These are phyloP conservation scores for Drosophila bocqueti DNA, from an alignment of 1,140 invertebrate genomes.

Conservation along the genomic window DNA sequence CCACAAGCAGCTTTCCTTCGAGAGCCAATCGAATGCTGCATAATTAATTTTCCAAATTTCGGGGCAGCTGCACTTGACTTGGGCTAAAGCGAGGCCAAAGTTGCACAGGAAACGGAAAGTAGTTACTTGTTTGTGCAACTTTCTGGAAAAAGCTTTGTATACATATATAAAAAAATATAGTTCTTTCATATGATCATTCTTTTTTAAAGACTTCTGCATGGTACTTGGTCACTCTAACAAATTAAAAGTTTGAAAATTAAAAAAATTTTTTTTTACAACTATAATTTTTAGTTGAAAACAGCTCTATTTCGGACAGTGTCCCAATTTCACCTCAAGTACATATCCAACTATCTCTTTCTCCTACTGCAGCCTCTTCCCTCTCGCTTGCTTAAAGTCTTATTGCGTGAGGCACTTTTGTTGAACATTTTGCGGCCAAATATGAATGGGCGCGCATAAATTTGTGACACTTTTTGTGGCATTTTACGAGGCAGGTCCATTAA, in stretches of 20 bases:
- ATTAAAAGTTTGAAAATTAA: background rate
- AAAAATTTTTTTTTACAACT: too few species aligned
- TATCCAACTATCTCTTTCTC: slow-evolving; percentile 6
- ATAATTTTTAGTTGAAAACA: background rate
- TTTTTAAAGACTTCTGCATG: background rate
- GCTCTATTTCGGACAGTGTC: background rate
- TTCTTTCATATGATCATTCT: background rate
- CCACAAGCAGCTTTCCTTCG: slow-evolving; percentile 68
- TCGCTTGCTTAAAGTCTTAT: slow-evolving; percentile 22
- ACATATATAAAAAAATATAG: background rate
- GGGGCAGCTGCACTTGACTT: slow-evolving; percentile 43
- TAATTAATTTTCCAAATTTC: slow-evolving; percentile 73
- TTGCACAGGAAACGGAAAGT: slow-evolving; percentile 3
- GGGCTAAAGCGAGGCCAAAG: slow-evolving; percentile 33
- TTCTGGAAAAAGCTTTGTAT: background rate
- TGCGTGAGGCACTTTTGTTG: slow-evolving; percentile 55
- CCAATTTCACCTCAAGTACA: slow-evolving; percentile 39
- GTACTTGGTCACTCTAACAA: background rate
- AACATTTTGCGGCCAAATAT: slow-evolving; percentile 59
- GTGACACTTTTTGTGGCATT: slow-evolving; percentile 75
- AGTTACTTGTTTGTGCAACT: background rate
- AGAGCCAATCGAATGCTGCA: slow-evolving; percentile 59
- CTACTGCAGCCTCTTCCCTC: background rate
- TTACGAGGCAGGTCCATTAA: slow-evolving; percentile 83
- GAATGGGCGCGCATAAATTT: slow-evolving; percentile 76